Evolutionary conservation across 2,888 invertebrate species (phyloP), one percentile per base, ranked within the genome.

Genomic region (Halocaridina rubra): DNA sequence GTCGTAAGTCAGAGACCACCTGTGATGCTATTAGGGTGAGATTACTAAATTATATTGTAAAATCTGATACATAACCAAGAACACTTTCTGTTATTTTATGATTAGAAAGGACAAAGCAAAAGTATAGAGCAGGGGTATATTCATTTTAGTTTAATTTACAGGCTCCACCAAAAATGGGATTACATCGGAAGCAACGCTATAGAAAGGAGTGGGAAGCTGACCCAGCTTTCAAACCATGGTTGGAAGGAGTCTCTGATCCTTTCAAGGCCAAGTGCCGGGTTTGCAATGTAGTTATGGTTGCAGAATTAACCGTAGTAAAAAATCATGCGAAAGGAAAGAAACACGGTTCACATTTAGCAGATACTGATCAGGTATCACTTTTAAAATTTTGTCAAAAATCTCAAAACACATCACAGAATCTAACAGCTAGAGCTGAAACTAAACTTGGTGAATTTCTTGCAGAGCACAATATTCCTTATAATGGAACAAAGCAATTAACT

Each of bases 301-400:
- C 79, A 39, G 79, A 79, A 19, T n/a, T 79, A 39, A 67, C 77
- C 30, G 33, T 67, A 33, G 13, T 79, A 32, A 67, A 39, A 79
- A 22, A 46, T 33, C 79, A 79, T 79, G 67, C 67, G 13, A 67
- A 64, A 79, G 79, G 79, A 13, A 79, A 79, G 69, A 64, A 79
- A 77, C 27, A 79, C 24, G 7, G 24, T 39, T 79, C 67, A 39
- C 29, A 19, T 67, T 67, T 79, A 8, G 24, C 64, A 53, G 22
- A 27, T 67, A n/a, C 7, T 39, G 8, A 67, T 7, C 69, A 79
- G 67, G 24, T 32, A 29, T 39, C 67, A 39, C 22, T 67, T 10
- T 4, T 27, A 67, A 39, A 22, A 29, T 79, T 79, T 7, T n/a
- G 64, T 79, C 27, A 3, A 67, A 24, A 79, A 79, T 39, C 29